Evolutionary conservation across 2,113 vertebrate species (phyloP).

Genomic region (Channa argus): DNA sequence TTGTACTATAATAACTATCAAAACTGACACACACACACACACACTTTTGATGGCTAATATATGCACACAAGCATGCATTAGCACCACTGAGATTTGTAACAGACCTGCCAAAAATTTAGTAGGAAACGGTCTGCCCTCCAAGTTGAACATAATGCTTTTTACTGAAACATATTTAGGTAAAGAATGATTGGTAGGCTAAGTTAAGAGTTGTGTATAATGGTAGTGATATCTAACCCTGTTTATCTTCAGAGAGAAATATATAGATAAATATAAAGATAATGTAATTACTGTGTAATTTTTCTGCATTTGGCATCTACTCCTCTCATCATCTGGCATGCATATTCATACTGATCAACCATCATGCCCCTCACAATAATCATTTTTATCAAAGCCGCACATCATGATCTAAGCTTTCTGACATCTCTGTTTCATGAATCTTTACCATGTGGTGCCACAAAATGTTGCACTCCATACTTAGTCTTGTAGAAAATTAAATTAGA

Average conservation of each 20-base stretch:
- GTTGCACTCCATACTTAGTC: conserved; percentile 19
- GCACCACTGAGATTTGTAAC: not conserved
- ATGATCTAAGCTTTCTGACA: conserved; percentile 45
- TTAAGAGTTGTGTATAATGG: too few species aligned
- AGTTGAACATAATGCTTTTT: too few species aligned
- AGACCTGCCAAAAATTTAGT: not conserved
- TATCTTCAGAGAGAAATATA: too few species aligned
- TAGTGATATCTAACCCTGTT: too few species aligned
- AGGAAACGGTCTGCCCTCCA: too few species aligned
- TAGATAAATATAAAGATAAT: not conserved
- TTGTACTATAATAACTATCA: conserved; percentile 27
- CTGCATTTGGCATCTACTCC: conserved; percentile 16
- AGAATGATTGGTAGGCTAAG: too few species aligned
- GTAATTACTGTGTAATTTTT: not conserved
- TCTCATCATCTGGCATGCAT: conserved; percentile 5
- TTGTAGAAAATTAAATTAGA: conserved; percentile 59
- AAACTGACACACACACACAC: not conserved
- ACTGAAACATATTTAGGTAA: too few species aligned
- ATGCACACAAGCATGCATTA: conserved; percentile 9
- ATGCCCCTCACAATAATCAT: not conserved
- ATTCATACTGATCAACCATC: conserved; percentile 29
- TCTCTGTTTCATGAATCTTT: conserved; percentile 40
- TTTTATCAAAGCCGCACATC: conserved; percentile 57
- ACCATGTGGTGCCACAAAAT: conserved; percentile 42
- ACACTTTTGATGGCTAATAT: not conserved